Evolutionary conservation across 2,888 invertebrate genomes (phyloP), one percentile per base, ranked within the genome.

Genomic region (Lysandra coridon): DNA sequence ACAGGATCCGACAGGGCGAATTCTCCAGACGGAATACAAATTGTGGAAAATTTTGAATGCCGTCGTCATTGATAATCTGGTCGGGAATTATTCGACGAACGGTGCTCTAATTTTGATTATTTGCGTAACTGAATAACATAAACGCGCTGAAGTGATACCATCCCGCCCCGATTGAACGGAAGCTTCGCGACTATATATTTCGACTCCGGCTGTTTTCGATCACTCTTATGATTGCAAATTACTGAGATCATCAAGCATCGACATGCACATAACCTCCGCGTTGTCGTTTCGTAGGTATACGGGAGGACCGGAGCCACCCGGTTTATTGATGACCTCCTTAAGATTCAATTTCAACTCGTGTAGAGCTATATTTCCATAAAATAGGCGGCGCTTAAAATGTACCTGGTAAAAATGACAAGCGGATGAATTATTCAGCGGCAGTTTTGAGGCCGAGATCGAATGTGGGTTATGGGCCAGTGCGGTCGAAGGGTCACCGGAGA

Each of bases 21-120:
- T 90, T 90, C 90, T 91, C 91, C 88, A 92, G 90, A 92, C 90
- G 83, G 93, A 92, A 94, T 94, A 93, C 89, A 89, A 91, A 93
- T 91, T 84, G 91, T 91, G 92, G 92, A 93, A 92, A 92, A 90
- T 92, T 92, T 91, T 89, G 88, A 90, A 89, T 88, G 86, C 85
- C 87, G 84, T 86, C 86, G 85, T 88, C 88, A 87, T 87, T 87
- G 86, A 89, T 88, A 85, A 87, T 87, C 84, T 85, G 85, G 85
- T 85, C 85, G 86, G 84, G 84, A 83, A 85, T 84, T 84, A 83
- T 83, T 85, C 83, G 81, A 82, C 81, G 83, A 83, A 84, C 82
- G 82, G 79, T 82, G 83, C 82, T 84, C 82, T 82, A 83, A 83
- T 83, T 83, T 81, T 80, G 73, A 79, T 80, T 82, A 80, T 83